Base-by-base conservation (phyloP, 2,888 invertebrate genomes). In the Aphelenchoides bicaudatus region DNA sequence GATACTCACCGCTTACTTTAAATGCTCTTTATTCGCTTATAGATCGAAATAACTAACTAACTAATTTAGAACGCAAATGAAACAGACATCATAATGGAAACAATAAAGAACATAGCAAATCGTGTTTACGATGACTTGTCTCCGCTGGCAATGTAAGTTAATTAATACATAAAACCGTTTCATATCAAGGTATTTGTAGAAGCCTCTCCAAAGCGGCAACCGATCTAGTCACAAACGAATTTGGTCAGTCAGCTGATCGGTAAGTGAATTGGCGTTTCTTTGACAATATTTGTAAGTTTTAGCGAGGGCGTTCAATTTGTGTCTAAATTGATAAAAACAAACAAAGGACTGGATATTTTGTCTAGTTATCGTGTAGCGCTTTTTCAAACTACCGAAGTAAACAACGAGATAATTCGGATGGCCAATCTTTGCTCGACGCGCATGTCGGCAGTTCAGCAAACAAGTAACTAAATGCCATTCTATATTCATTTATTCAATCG, bases 371-470 rank as follows among this genome's bases (percentile, higher is more conserved):
- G 25, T 21, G 43, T 21, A 34, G 10, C 19, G n/a, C 4, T 54
- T 13, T 56, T 19, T 16, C 55, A 54, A 23, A 6, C 34, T 8
- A 23, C 25, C 23, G 19, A 54, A 10, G n/a, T 54, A 30, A 54
- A 54, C 31, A 43, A 54, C 3, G 54, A 54, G 27, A 23, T 25
- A 2, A 57, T 46, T 1, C 56, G 55, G 23, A 29, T 54, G 31
- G 19, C 55, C 57, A 54, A 54, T 56, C 21, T 54, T 29, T 23
- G 54, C 19, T 56, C 54, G 19, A 54, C 55, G 13, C 56, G 55
- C 23, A 54, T 54, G 55, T 27, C 27, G 28, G 47, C 43, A 23
- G 19, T 54, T 8, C 55, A 54, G 3, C 55, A 54, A 47, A n/a
- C n/a, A n/a, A n/a, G n/a, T n/a, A n/a, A n/a, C n/a, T n/a, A n/a